Base-by-base conservation (phyloP, 2,888 invertebrate species). In the Drosophila neotestacea region DNA sequence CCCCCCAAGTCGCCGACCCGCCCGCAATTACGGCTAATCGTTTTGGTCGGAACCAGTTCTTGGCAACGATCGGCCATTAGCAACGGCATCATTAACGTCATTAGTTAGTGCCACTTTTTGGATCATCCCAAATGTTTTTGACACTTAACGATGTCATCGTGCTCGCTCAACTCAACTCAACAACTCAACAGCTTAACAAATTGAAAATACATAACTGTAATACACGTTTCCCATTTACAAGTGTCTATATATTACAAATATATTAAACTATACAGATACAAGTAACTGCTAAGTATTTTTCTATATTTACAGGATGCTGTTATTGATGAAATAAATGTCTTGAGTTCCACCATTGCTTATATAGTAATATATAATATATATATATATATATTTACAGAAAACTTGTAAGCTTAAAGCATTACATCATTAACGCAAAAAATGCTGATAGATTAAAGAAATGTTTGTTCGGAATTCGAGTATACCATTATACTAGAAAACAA, bases 71-170 rank as follows among this genome's bases (percentile, higher is more conserved):
- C 44, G 55, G 52, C 67, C 66, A 63, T 71, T 72, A 70, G 65
- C 59, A 65, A 55, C 62, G 41, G 41, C 68, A 79, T 77, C 74
- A 72, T 69, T 71, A 75, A 83, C 73, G 81, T 84, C 86, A 88
- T 88, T 85, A 82, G 85, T 76, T 71, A 70, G 71, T 64, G 59
- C 69, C 66, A 63, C 55, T 47, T 79, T 72, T 65, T 80, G 58
- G 77, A 76, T 68, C 79, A 74, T 52, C 70, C 39, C 46, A 50
- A 46, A 41, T 61, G 52, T 70, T 52, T 55, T 60, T 59, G 30
- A 60, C 68, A 61, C 66, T 67, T 44, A 41, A 62, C 63, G 58
- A 61, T 70, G 67, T 70, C 71, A 67, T 28, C 58, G 54, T 22
- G 42, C 13, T 52, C 28, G 38, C 46, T 30, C 32, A 13, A 38